These are phyloP conservation scores for Mastomys coucha DNA, from an alignment of 2,113 vertebrate genomes.

Conservation along the genomic window DNA sequence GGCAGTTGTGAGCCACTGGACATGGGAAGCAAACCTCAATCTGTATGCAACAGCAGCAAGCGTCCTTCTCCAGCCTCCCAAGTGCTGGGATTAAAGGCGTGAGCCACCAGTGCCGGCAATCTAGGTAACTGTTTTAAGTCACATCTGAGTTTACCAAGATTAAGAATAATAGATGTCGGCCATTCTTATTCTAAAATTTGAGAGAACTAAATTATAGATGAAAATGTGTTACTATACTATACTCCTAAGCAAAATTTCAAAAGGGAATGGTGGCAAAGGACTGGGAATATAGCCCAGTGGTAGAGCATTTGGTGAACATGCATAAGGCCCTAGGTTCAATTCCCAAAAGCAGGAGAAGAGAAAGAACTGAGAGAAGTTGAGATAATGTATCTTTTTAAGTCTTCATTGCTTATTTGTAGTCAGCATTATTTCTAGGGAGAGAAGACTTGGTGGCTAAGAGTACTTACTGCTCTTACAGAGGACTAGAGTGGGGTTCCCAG, in stretches of 20 bases:
- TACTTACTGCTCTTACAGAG: not conserved
- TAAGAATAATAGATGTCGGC: constrained; percentile 32
- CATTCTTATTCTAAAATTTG: constrained; percentile 58
- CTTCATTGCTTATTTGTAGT: constrained; percentile 18
- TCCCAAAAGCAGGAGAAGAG: not conserved
- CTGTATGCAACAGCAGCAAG: not conserved
- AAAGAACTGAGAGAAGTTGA: not conserved
- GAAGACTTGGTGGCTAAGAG: not conserved
- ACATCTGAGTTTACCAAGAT: constrained; percentile 41
- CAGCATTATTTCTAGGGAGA: constrained; percentile 39
- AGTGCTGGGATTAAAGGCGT: not conserved
- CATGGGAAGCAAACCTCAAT: not conserved
- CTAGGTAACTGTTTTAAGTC: constrained; percentile 37
- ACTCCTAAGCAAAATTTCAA: not conserved
- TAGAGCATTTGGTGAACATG: not conserved
- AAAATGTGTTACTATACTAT: constrained; percentile 24
- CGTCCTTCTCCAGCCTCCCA: not conserved
- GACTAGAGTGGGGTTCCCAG: not conserved
- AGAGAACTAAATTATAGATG: constrained; percentile 38
- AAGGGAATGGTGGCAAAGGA: not conserved
- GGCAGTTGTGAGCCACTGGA: not conserved
- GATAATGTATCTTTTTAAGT: not conserved
- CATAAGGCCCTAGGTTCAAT: not conserved
- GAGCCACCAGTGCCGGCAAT: rapidly evolving
- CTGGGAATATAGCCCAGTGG: not conserved